Evolutionary conservation across 2,888 invertebrate species (phyloP), one percentile per base, ranked within the genome.

Genomic region (Drosophila planitibia): DNA sequence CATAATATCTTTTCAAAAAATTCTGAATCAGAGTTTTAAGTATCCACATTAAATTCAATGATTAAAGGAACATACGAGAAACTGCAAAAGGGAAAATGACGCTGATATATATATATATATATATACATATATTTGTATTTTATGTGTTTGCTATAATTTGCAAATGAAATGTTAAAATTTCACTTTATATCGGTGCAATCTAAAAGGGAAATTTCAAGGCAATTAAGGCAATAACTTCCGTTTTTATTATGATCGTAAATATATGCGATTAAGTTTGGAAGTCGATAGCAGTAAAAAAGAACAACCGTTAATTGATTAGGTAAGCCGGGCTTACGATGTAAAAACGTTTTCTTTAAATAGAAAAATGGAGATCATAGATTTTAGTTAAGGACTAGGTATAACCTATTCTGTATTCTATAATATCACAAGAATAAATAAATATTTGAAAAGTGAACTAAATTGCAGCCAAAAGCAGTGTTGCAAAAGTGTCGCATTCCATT

Each of bases 121-220:
- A 10, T 10, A 41, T n/a, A 10, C 0, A n/a, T 41, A n/a, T n/a
- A n/a, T 41, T 10, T 10, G 10, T n/a, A 41, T n/a, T 41, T 28
- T 2, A 7, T 28, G 9, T 28, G 16, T 16, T 4, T 49, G 3
- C 28, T 12, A n/a, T 12, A 19, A 19, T 30, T 52, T 12, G 30
- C 19, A 30, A 52, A 52, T 52, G 16, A 69, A 53, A 33, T 58
- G 32, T 25, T 7, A 39, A 70, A 59, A 59, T 70, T 70, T 70
- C 70, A 28, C 70, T 59, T 65, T 39, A 28, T 64, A n/a, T 49
- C 32, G 3, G 16, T 41, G 39, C 41, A 57, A 47, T 30, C 30
- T 65, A 33, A 66, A 66, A 41, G 67, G 33, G 16, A 59, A 35
- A 30, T 14, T 41, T 9, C 16, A 10, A 14, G 16, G 57, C 10